Conservation (phyloP, 2,797 vertebrate species). For the Mustela erminea region DNA sequence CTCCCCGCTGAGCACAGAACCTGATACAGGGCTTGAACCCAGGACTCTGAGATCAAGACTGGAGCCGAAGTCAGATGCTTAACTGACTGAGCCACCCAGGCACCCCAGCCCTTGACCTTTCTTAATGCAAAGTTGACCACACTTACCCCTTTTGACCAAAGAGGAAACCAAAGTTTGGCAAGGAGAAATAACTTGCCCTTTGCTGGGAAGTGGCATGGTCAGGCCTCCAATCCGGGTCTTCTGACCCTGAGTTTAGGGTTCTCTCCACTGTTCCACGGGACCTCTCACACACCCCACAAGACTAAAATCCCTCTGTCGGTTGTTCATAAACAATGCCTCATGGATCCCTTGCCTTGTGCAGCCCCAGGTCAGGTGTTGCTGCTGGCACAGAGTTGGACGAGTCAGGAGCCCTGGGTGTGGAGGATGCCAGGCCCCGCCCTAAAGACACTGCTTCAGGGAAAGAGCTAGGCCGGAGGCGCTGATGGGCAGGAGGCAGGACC, state of each 20-base stretch:
- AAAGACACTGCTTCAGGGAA: background rate
- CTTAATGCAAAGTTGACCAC: background rate
- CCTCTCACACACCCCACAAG: background rate
- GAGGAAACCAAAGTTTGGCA: background rate
- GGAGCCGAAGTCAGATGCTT: background rate
- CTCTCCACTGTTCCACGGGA: background rate
- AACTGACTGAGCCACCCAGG: background rate
- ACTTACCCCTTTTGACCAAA: background rate
- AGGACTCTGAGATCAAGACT: background rate
- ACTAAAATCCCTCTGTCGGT: background rate
- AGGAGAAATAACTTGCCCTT: background rate
- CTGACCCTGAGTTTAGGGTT: background rate
- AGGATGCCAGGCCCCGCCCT: background rate
- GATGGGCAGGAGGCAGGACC: background rate
- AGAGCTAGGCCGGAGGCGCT: too few species aligned
- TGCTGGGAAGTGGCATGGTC: background rate
- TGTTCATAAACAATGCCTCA: background rate
- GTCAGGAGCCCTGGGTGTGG: accelerated
- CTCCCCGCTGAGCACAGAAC: background rate
- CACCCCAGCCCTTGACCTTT: background rate
- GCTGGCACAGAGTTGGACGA: background rate
- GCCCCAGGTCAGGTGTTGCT: background rate
- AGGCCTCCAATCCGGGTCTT: background rate
- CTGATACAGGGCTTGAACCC: background rate
- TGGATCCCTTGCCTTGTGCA: background rate